Base-by-base conservation (phyloP, 1,140 invertebrate genomes). In the Kradibia gibbosae region DNA sequence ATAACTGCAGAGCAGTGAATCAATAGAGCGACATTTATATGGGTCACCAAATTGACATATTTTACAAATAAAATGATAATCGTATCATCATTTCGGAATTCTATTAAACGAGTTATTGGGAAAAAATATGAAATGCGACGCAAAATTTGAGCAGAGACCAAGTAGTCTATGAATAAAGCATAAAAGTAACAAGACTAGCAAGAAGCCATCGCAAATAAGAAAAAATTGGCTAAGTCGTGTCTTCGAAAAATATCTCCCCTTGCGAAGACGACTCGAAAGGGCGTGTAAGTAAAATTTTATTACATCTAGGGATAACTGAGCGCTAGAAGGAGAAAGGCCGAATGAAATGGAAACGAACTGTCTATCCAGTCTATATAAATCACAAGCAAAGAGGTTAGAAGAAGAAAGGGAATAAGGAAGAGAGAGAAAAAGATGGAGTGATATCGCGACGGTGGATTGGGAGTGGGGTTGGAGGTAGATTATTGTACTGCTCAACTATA, bases 271-370 rank as follows among this genome's bases (percentile, higher is more conserved):
- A 57, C 25, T 34, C 80, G 80, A 62, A 62, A 39, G 73, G 31
- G 80, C 73, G 80, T 81, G 73, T 81, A 81, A 81, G 80, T 77
- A 81, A 81, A 81, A 81, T 81, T 81, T 81, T 81, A 81, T 81
- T 81, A 81, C 80, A 28, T 45, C 53, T 42, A 48, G 45, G 57
- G 72, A 78, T 55, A 71, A 62, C n/a, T 45, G 71, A 25, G 67
- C 45, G 62, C 5, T 31, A 17, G 8, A 67, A 65, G 36, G n/a
- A 60, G 67, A 55, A 42, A 13, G 62, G 34, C 10, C 42, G 65
- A 60, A 11, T 50, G 31, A 42, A 79, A 75, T 81, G 71, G 71
- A 80, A 80, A 73, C 62, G 76, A 78, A 78, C 62, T 78, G 70
- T 62, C 70, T 62, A 42, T 75, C 60, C 48, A 0, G 48, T 7